Evolutionary conservation across 1,140 invertebrate genomes (phyloP).

Genomic region (Drosophila littoralis): DNA sequence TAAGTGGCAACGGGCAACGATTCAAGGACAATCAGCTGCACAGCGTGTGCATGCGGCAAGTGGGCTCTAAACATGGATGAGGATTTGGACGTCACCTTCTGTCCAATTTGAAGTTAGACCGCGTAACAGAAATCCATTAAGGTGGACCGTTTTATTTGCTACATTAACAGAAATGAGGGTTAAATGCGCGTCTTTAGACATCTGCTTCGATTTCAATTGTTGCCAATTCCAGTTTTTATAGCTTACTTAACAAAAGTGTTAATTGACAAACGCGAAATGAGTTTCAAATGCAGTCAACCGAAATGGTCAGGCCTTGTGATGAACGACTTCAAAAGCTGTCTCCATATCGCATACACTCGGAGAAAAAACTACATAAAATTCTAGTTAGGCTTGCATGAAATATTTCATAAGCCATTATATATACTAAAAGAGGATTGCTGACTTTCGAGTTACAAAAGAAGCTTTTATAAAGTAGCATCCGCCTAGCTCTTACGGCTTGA

Average conservation of each 20-base stretch:
- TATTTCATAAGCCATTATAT: neutral
- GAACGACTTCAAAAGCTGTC: conserved; percentile 21
- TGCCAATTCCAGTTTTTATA: conserved; percentile 46
- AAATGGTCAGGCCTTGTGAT: conserved; percentile 42
- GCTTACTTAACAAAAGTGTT: conserved; percentile 73
- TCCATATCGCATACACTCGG: neutral
- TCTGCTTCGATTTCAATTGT: conserved; percentile 56
- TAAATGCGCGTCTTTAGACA: conserved; percentile 80
- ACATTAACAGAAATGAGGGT: conserved; percentile 76
- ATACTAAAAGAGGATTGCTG: too few species aligned
- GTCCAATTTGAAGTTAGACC: conserved; percentile 79
- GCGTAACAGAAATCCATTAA: conserved; percentile 81
- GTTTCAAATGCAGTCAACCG: conserved; percentile 48
- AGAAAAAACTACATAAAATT: conserved; percentile 1
- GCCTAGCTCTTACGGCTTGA: too few species aligned
- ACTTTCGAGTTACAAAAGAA: too few species aligned
- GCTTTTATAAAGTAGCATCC: too few species aligned
- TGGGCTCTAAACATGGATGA: conserved; percentile 1
- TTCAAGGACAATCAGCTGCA: conserved; percentile 80
- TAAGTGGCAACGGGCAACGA: conserved; percentile 72
- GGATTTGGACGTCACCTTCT: conserved; percentile 60
- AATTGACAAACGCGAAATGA: conserved; percentile 59
- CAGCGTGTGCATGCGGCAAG: conserved; percentile 56
- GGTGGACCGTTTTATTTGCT: conserved; percentile 77
- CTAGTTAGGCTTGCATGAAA: too few species aligned